A percentile compares a stretch with the other conserved stretches of the same genome.
Evolutionary conservation across 2,797 vertebrate genomes (phyloP).

Genomic region (Chanos chanos): DNA sequence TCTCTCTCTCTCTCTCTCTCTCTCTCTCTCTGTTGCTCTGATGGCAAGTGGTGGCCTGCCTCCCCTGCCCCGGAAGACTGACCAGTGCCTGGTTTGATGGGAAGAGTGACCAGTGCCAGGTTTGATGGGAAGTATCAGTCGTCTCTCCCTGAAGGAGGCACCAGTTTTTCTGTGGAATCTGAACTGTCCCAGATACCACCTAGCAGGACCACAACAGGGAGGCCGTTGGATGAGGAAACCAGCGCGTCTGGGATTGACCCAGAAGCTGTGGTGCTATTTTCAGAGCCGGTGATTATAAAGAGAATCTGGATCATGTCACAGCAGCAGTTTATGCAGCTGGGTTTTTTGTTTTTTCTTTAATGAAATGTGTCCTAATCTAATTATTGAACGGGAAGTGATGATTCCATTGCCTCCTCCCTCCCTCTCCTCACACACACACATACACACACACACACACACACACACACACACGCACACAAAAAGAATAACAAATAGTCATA

Average conservation of each 20-base stretch:
- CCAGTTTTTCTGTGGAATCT: not conserved
- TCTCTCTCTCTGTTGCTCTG: too few relatives aligned
- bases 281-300: constrained; percentile 60
- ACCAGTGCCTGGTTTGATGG: not conserved
- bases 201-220: constrained; percentile 40
- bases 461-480: too few relatives aligned
- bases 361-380: not conserved
- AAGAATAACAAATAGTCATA: too few relatives aligned
- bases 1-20: too few relatives aligned
- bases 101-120: too few relatives aligned
- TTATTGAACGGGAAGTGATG: not conserved
- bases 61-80: too few relatives aligned
- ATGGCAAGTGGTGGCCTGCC: too few relatives aligned
- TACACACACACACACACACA: too few relatives aligned
- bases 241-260: constrained; percentile 62
- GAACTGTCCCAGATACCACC: constrained; percentile 55
- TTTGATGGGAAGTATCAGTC: not conserved
- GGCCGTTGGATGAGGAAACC: constrained; percentile 44
- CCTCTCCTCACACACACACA: too few relatives aligned
- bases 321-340: constrained; percentile 34
- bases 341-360: not conserved
- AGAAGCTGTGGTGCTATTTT: constrained; percentile 72
- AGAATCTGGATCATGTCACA: constrained; percentile 53
- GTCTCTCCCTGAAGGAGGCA: not conserved
- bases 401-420: too few relatives aligned